These are phyloP conservation scores for Eulemur coronatus DNA, from an alignment of 2,797 vertebrate genomes.

Conservation along the genomic window DNA sequence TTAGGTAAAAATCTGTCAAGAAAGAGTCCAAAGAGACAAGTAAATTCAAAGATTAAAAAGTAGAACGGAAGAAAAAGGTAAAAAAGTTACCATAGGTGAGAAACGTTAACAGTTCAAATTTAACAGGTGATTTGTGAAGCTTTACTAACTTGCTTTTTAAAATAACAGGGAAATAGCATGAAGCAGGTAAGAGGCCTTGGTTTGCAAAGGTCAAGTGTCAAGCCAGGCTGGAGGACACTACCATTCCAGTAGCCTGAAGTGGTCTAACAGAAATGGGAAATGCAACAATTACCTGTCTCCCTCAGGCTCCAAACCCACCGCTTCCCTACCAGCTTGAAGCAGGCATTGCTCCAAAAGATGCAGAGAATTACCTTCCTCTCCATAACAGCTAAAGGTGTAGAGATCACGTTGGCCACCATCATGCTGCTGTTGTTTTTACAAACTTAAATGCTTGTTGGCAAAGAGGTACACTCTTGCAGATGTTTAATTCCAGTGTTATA, in stretches of 20 bases:
- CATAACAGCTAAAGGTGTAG: background rate
- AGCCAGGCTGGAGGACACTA: background rate
- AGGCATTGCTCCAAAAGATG: background rate
- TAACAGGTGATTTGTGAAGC: background rate
- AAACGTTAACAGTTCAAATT: conserved; percentile 21
- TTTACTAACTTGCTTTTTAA: conserved; percentile 15
- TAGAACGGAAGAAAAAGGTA: background rate
- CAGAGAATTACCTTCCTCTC: background rate
- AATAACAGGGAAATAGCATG: background rate
- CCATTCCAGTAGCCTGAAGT: background rate
- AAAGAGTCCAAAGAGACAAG: conserved; percentile 6
- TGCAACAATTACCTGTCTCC: background rate
- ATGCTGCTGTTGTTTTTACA: background rate
- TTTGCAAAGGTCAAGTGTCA: background rate
- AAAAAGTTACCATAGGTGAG: background rate
- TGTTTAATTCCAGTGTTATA: background rate
- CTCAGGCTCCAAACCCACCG: background rate
- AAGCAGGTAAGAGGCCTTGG: background rate
- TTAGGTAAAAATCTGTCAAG: background rate
- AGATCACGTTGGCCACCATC: background rate
- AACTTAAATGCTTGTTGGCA: background rate
- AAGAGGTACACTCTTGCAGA: background rate
- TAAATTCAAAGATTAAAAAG: background rate
- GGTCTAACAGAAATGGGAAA: background rate
- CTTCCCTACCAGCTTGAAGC: background rate